Evolutionary conservation across 2,113 vertebrate genomes (phyloP).

Genomic region (Smithornis capensis): DNA sequence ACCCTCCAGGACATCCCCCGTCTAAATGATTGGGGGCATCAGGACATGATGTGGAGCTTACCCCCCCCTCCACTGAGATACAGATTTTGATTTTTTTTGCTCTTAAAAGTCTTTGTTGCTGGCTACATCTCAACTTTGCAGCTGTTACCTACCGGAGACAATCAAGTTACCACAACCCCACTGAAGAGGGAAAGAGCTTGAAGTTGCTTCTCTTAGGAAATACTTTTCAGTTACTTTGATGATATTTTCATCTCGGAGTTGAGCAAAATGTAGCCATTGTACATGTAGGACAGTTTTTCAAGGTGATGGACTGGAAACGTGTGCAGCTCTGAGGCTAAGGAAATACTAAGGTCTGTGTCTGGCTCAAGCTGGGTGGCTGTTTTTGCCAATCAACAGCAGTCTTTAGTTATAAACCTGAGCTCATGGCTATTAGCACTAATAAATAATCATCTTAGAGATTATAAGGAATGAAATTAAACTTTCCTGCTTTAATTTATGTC

Average conservation of each 20-base stretch:
- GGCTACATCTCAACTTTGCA: not conserved
- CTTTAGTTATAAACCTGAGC: not conserved
- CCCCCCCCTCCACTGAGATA: not conserved
- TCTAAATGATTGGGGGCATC: not conserved
- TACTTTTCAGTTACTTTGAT: not conserved
- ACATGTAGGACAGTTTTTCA: fast-evolving
- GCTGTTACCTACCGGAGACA: not conserved
- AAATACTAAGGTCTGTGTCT: not conserved
- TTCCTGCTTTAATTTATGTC: not conserved
- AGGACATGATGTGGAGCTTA: not conserved
- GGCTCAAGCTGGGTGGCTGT: not conserved
- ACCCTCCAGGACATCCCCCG: fast-evolving
- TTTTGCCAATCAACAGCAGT: not conserved
- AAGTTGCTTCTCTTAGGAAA: not conserved
- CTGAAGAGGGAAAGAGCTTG: not conserved
- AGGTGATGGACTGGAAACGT: not conserved
- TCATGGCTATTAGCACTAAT: not conserved
- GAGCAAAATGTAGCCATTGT: not conserved
- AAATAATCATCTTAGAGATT: not conserved
- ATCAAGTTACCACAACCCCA: not conserved
- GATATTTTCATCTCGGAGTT: not conserved
- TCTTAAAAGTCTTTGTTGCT: not conserved
- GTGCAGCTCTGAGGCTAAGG: not conserved
- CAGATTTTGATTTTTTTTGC: not conserved
- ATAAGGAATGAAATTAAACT: not conserved